These are phyloP conservation scores for Thaumatotibia leucotreta DNA, from an alignment of 1,140 invertebrate species.

Conservation along the genomic window DNA sequence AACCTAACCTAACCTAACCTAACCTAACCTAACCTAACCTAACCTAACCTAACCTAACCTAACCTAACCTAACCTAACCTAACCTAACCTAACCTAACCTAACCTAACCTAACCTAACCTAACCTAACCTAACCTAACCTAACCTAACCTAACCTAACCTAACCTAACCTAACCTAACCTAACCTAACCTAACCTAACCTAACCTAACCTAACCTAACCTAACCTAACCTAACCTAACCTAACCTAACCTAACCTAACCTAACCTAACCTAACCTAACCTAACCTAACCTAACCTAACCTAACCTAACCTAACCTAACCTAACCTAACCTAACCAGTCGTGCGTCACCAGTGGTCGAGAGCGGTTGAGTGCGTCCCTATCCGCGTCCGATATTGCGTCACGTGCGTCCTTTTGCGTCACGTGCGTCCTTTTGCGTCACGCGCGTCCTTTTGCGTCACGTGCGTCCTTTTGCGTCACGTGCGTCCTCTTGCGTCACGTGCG, in stretches of 20 bases:
- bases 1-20: conserved; percentile 18
- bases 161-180: conserved; percentile 28
- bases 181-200: conserved; percentile 24
- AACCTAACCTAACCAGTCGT: conserved; percentile 22
- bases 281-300: conserved; percentile 21
- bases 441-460: too few species aligned
- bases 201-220: conserved; percentile 17
- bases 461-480: too few species aligned
- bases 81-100: conserved; percentile 26
- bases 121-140: conserved; percentile 22
- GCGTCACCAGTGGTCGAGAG: too few species aligned
- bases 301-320: conserved; percentile 21
- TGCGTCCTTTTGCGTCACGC: too few species aligned
- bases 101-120: conserved; percentile 17
- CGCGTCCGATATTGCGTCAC: too few species aligned
- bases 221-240: conserved; percentile 22
- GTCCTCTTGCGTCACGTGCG: too few species aligned
- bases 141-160: conserved; percentile 24
- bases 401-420: too few species aligned
- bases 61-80: conserved; percentile 27
- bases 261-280: conserved; percentile 27
- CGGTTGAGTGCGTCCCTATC: too few species aligned
- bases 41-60: conserved; percentile 23
- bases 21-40: conserved; percentile 22
- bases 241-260: conserved; percentile 25